Base-by-base conservation (phyloP, 2,888 invertebrate species). In the Halictus quadricinctus region DNA sequence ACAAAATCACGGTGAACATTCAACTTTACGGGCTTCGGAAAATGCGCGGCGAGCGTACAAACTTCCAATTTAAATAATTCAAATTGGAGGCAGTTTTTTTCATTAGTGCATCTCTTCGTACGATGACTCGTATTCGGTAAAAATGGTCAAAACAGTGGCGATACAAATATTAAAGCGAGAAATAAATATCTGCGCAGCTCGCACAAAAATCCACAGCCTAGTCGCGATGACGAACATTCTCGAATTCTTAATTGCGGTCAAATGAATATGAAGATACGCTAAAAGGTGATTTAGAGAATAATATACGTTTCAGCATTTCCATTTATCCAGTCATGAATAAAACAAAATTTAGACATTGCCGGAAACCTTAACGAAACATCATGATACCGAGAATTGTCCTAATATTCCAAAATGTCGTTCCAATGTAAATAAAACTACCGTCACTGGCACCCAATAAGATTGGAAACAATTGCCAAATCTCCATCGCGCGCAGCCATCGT, bases 391-490 rank as follows among this genome's bases (percentile, higher is more conserved):
- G 50, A 54, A 54, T 21, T 21, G 21, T 21, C 21, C 58, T 10
- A n/a, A 58, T n/a, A 58, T n/a, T 21, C n/a, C 12, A n/a, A 4
- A 21, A 10, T n/a, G 4, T 58, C 21, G 1, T 58, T 10, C 58
- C 10, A 58, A n/a, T 10, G 10, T 58, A 58, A 58, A 58, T 21
- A n/a, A 10, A 29, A 13, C 6, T 29, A 29, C 5, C 29, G 2
- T 64, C 64, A 2, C 7, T 15, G 25, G 29, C 13, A 29, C 3
- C 54, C 54, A 54, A 54, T 15, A 29, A 1, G 12, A 64, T 15
- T 15, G 36, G 25, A 48, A 58, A 58, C 54, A 76, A 76, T 81
- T 64, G 76, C 79, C 85, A n/a, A 64, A 54, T 36, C 54, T 21
- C 41, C 25, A 13, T 18, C 48, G 58, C 18, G 60, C 15, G 46